Evolutionary conservation across 2,113 vertebrate genomes (phyloP), one percentile per base, ranked within the genome.

Genomic region (Psophia crepitans): DNA sequence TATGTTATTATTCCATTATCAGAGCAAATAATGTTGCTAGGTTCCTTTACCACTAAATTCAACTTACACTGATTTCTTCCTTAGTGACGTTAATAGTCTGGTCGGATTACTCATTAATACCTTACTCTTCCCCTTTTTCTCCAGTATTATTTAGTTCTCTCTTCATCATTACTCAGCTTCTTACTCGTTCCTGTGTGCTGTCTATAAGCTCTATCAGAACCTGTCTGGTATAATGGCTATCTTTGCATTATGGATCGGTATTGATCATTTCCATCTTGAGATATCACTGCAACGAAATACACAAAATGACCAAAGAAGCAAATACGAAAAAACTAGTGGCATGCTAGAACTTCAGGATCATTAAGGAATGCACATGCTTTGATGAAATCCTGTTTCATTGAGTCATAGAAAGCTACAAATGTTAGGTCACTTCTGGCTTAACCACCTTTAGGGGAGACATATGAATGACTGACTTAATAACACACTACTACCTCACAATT

Each of bases 1-100:
- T 54, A 76, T 65, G 28, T 90, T 90, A 58, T 89, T 95, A 90
- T 86, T 92, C 66, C 63, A 88, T 90, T 94, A 82, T 58, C 66
- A 92, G 35, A 89, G 71, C 89, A 93, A 90, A 53, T 41, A 82
- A 66, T 23, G 16, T 43, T 68, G 53, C 33, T 70, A 88, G 33
- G 27, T 58, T 97, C 56, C 41, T 91, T 76, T 53, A 92, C 35
- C 57, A 89, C 88, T 87, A 71, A 79, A 91, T 66, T 86, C 54
- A 92, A 61, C 39, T 94, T 88, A 49, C 57, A 60, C 54, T 49
- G 33, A 35, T 60, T 80, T 81, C 32, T 69, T 90, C 60, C 43
- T 71, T 78, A 86, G 68, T 43, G 39, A n/a, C 64, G 22, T 14
- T 93, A 53, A 20, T 83, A 75, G 33, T 75, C 48, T 80, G 37